Conservation (phyloP, 2,888 invertebrate genomes). For the Morpho helenor region DNA sequence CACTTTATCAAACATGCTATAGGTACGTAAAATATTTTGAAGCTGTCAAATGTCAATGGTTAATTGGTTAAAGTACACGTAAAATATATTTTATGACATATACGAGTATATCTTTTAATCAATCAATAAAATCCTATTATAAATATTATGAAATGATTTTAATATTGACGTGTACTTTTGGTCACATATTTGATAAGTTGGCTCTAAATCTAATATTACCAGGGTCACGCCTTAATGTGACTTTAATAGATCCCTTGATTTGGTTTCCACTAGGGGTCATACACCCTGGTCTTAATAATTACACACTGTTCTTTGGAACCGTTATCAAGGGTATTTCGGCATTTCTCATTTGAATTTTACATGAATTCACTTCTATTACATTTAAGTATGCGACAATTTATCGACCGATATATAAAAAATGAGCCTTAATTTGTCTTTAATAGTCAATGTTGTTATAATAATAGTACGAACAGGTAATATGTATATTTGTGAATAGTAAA, state of each 20-base stretch:
- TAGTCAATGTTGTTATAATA: not conserved
- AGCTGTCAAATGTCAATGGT: too few species aligned
- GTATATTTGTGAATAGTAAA: not conserved
- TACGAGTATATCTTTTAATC: too few species aligned
- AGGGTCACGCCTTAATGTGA: slow-evolving; percentile 83
- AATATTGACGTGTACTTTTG: slow-evolving; percentile 21
- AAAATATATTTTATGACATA: not conserved
- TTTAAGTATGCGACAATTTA: not conserved
- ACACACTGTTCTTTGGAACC: slow-evolving; percentile 48
- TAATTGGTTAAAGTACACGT: slow-evolving; percentile 8
- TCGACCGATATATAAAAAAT: slow-evolving; percentile 3
- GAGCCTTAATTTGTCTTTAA: slow-evolving; percentile 13
- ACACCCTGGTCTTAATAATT: slow-evolving; percentile 69
- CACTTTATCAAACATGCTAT: too few species aligned
- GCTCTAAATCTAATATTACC: not conserved
- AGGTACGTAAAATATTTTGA: too few species aligned
- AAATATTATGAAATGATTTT: too few species aligned
- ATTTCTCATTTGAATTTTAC: slow-evolving; percentile 19
- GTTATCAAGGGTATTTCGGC: slow-evolving; percentile 48
- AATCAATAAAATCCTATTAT: too few species aligned
- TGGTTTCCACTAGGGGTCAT: slow-evolving; percentile 88
- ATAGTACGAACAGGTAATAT: not conserved
- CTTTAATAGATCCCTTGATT: slow-evolving; percentile 84
- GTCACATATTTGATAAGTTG: not conserved
- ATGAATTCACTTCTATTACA: slow-evolving; percentile 1